phyloP scores from a whole-genome alignment of 30 jellyfish, hydroid and myxozoan species.

The Clytia hemisphaerica region DNA sequence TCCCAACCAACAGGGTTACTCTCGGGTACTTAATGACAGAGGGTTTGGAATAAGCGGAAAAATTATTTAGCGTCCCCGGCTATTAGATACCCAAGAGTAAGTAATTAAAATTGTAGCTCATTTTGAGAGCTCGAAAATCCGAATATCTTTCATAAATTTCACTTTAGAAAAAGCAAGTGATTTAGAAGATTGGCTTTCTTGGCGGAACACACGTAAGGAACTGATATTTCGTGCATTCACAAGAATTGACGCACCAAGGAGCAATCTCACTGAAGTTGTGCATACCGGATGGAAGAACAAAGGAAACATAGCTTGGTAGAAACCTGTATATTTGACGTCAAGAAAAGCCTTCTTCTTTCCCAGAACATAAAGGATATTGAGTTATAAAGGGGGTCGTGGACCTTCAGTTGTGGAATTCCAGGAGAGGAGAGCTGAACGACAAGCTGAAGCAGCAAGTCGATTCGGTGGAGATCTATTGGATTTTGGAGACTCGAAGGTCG shows the following conservation, averaged over 20 bases:
- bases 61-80: too few species aligned
- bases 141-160: too few species aligned
- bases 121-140: too few species aligned
- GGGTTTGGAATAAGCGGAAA: too few species aligned
- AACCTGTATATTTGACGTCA: not conserved
- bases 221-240: not conserved
- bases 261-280: slow-evolving; percentile 2
- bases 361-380: too few species aligned
- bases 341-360: not conserved
- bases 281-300: not conserved
- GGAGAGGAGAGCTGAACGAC: not conserved
- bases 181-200: not conserved
- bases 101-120: too few species aligned
- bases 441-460: not conserved
- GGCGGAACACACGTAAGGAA: not conserved
- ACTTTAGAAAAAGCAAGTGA: not conserved
- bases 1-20: too few species aligned
- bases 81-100: too few species aligned
- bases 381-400: not conserved
- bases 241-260: not conserved
- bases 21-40: too few species aligned
- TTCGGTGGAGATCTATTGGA: not conserved
- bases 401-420: not conserved
- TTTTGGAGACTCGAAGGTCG: too few species aligned
- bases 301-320: not conserved